Evolutionary conservation across 2,797 vertebrate genomes (phyloP).

Genomic region (Oreortyx pictus): DNA sequence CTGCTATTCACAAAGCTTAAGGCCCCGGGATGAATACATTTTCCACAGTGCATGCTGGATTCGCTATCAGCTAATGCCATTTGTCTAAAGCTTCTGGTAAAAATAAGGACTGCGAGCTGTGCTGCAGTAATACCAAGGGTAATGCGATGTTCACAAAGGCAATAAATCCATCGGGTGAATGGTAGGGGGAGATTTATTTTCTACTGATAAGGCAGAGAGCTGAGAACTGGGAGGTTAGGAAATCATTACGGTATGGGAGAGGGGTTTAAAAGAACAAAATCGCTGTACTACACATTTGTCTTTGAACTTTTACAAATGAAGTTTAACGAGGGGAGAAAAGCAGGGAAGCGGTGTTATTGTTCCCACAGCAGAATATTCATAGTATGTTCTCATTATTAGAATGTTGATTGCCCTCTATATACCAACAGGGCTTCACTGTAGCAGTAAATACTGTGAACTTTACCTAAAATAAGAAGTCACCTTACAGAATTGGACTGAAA

Average conservation of each 20-base stretch:
- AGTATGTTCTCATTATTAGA: background rate
- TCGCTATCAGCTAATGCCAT: background rate
- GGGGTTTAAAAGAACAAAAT: background rate
- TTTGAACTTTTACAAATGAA: background rate
- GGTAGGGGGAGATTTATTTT: background rate
- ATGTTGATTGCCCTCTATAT: background rate
- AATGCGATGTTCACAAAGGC: background rate
- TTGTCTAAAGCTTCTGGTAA: background rate
- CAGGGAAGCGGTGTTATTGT: background rate
- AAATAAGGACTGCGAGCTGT: background rate
- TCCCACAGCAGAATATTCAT: background rate
- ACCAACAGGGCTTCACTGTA: background rate
- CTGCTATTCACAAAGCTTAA: background rate
- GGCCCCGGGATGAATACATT: background rate
- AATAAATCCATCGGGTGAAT: background rate
- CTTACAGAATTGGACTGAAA: background rate
- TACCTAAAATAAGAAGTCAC: background rate
- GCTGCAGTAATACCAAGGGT: background rate
- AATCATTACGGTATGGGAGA: background rate
- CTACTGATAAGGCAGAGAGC: background rate
- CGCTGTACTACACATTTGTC: fast-evolving
- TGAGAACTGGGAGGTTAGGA: background rate
- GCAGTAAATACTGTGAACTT: background rate
- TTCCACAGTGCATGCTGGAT: background rate
- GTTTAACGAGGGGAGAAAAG: background rate